These are phyloP conservation scores for Idaea dimidiata DNA, from an alignment of 2,888 invertebrate genomes.

Conservation along the genomic window DNA sequence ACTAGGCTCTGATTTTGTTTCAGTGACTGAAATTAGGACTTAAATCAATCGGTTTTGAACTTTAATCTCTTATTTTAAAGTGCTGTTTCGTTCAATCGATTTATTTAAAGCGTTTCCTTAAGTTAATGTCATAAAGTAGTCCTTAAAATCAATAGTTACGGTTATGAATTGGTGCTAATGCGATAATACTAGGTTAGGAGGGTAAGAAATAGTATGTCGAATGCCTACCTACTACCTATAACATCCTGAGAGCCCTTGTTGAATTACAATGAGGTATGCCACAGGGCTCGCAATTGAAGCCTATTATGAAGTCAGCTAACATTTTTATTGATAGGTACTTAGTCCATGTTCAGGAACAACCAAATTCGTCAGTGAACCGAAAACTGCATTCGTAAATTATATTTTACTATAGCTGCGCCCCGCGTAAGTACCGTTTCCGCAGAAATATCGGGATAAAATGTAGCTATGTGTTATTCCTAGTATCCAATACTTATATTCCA, in stretches of 20 bases:
- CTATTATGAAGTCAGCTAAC: not conserved
- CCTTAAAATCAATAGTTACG: conserved; percentile 40
- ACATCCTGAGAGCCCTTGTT: conserved; percentile 46
- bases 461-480: too few species aligned
- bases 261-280: conserved; percentile 56
- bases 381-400: not conserved
- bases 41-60: not conserved
- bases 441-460: too few species aligned
- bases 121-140: conserved; percentile 34
- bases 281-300: conserved; percentile 17
- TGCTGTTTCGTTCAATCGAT: conserved; percentile 14
- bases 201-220: conserved; percentile 53
- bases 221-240: conserved; percentile 31
- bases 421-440: too few species aligned
- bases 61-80: not conserved
- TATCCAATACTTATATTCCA: too few species aligned
- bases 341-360: not conserved
- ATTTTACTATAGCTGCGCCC: too few species aligned
- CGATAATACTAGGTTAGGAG: conserved; percentile 58
- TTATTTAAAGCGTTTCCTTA: conserved; percentile 33
- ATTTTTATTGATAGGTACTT: not conserved
- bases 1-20: not conserved
- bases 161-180: conserved; percentile 59
- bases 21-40: not conserved
- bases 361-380: conserved; percentile 11